Conservation (phyloP, 2,888 invertebrate genomes). For the Xylocampa areola region DNA sequence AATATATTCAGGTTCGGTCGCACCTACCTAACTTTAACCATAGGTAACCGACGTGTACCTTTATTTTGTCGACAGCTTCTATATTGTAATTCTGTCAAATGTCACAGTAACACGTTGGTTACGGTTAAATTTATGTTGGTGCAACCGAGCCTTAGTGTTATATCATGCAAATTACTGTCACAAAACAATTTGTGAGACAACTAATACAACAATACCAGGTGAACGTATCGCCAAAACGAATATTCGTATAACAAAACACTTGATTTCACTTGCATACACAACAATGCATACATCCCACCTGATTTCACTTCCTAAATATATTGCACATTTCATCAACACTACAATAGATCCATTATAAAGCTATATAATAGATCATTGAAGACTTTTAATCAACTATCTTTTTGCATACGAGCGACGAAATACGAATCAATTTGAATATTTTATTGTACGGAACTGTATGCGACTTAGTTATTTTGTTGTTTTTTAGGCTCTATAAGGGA, state of each 20-base stretch:
- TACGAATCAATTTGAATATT: slow-evolving; percentile 24
- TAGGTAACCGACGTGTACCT: too few relatives aligned
- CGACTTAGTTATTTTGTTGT: slow-evolving; percentile 16
- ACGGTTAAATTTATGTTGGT: too few relatives aligned
- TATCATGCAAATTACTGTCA: too few relatives aligned
- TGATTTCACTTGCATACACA: slow-evolving; percentile 47
- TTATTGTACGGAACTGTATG: slow-evolving; percentile 20
- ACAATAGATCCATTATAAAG: slow-evolving; percentile 43
- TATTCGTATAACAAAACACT: slow-evolving; percentile 24
- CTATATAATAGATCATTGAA: slow-evolving; percentile 31
- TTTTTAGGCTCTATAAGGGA: background rate
- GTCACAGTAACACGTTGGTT: too few relatives aligned
- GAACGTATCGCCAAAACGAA: slow-evolving; percentile 23
- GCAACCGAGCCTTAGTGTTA: too few relatives aligned
- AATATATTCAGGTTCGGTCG: too few relatives aligned
- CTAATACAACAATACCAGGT: too few relatives aligned
- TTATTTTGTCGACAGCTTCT: too few relatives aligned
- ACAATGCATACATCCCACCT: slow-evolving; percentile 46
- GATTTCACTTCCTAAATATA: slow-evolving; percentile 44
- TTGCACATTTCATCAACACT: slow-evolving; percentile 40
- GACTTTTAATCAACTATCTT: slow-evolving; percentile 32
- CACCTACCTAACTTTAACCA: too few relatives aligned
- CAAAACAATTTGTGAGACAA: too few relatives aligned
- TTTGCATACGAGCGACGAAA: slow-evolving; percentile 25
- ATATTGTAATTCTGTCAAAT: too few relatives aligned